Evolutionary conservation across 2,888 invertebrate species (phyloP), one percentile per base, ranked within the genome.

Genomic region (Noctua pronuba): DNA sequence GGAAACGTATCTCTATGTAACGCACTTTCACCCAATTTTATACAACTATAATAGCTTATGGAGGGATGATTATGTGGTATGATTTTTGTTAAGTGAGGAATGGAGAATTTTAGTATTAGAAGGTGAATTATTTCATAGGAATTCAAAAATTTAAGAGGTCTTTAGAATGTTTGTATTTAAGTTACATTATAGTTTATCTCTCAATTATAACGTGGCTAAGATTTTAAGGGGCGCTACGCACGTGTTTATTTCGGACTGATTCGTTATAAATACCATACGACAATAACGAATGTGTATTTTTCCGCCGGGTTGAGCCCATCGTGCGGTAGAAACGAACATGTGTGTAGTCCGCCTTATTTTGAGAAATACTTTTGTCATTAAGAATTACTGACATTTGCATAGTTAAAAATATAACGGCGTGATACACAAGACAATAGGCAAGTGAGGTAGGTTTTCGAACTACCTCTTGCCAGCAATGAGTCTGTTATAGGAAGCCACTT

Each of bases 1-100:
- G 94, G 92, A 95, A 95, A 95, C 92, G 90, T 87, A 85, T 91
- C 91, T 90, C 88, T 89, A 91, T 89, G 83, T 89, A 88, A 78
- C 88, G 81, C 88, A 79, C 89, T 82, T 75, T 52, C 81, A 79
- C 82, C 82, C 82, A 79, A 66, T 52, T 65, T 66, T 18, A 65
- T 49, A 82, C 24, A 73, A 83, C 67, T 55, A 80, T 72, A 84
- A 13, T 38, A 38, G 38, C 49, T 67, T 79, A 66, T 52, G 60
- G 28, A 62, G 55, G 84, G 38, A 52, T 79, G 71, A 41, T 70
- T 18, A 49, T 83, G 41, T 49, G 31, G 28, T 31, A 83, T 79
- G 74, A 62, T 13, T 21, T 18, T 46, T 65, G 64, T 73, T 80
- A 62, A 49, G 55, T 55, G 58, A 28, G 49, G n/a, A 35, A 79